phyloP scores from a whole-genome alignment of 2,888 invertebrate species.

The Leptinotarsa tumamoca region DNA sequence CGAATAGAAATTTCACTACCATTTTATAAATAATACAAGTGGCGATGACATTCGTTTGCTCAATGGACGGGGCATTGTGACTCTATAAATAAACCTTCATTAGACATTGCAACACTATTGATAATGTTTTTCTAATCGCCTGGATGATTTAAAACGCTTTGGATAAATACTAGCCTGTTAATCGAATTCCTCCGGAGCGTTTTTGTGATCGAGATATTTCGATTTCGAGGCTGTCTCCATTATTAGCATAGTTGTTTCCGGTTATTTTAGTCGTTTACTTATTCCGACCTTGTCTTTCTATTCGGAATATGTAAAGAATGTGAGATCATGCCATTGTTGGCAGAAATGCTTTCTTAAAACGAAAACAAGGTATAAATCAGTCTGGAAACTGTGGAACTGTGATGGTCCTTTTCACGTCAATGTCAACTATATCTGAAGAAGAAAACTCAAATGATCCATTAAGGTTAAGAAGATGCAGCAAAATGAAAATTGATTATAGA shows the following conservation, averaged over 20 bases:
- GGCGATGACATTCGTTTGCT: neutral
- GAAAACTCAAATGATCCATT: too few species aligned
- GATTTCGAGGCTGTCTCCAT: neutral
- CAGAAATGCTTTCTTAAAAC: neutral
- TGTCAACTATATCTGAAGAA: too few species aligned
- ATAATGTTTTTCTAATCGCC: neutral
- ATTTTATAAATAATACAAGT: slow-evolving; percentile 3
- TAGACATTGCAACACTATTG: neutral
- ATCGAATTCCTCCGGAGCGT: neutral
- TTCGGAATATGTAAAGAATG: slow-evolving; percentile 6
- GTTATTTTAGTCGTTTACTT: neutral
- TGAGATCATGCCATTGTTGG: slow-evolving; percentile 9
- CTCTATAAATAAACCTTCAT: slow-evolving; percentile 4
- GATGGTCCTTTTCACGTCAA: too few species aligned
- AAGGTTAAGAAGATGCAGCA: too few species aligned
- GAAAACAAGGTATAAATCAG: neutral
- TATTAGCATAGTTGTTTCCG: neutral
- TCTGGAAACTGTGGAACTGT: neutral
- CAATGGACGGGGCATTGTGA: neutral
- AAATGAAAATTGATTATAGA: too few species aligned
- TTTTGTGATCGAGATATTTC: too few species aligned
- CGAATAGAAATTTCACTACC: neutral
- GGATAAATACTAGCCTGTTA: neutral
- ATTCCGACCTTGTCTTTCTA: slow-evolving; percentile 1
- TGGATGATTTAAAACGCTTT: neutral